Conservation (phyloP, 2,113 vertebrate genomes). For the Micromys minutus region DNA sequence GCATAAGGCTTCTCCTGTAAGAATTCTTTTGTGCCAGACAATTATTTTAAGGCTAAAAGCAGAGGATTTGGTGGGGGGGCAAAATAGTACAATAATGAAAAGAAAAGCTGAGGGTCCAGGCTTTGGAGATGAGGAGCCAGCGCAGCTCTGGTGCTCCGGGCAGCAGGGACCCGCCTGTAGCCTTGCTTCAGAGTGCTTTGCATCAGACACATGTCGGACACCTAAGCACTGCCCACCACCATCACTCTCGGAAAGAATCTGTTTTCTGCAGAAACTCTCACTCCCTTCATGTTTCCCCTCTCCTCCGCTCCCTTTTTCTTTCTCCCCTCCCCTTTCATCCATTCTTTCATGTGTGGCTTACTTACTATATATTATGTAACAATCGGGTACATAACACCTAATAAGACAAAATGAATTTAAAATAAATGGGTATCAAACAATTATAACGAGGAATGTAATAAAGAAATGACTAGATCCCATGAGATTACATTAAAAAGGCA, state of each 20-base stretch:
- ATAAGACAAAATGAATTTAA: constrained; percentile 4
- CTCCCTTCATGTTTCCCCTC: background rate
- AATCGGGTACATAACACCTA: background rate
- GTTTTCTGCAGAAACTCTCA: background rate
- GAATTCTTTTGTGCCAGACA: background rate
- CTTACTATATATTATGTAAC: background rate
- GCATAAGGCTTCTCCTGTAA: background rate
- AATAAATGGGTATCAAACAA: background rate
- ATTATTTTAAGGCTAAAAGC: background rate
- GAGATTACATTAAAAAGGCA: background rate
- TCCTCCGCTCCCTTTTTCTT: background rate
- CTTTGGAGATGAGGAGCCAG: background rate
- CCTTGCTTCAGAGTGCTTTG: background rate
- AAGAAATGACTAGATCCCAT: background rate
- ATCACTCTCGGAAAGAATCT: background rate
- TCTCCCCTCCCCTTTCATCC: background rate
- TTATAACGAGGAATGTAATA: background rate
- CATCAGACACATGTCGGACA: background rate
- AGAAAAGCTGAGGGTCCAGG: background rate
- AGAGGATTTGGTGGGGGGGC: no score
- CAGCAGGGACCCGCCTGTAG: background rate
- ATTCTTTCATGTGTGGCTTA: background rate
- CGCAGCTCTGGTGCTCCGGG: background rate
- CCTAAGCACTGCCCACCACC: background rate
- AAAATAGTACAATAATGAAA: background rate